Evolutionary conservation across 2,888 invertebrate species (phyloP), one percentile per base, ranked within the genome.

Genomic region (Platycheirus rosarum): DNA sequence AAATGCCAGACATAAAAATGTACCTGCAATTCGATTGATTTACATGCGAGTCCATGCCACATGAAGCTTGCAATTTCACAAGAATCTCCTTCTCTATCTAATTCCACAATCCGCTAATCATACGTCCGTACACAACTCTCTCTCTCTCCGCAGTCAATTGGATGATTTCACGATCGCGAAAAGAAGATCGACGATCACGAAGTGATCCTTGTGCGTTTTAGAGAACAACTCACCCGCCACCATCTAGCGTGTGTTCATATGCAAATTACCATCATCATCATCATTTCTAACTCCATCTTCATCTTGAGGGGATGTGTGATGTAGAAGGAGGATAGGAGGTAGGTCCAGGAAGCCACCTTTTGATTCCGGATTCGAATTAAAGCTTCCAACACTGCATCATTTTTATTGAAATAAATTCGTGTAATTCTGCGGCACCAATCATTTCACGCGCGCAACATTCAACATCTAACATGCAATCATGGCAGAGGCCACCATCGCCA

Each of bases 321-420:
- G 60, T 49, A 51, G 65, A 53, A 70, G 76, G 46, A 57, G 75
- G 57, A 69, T 44, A 37, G 55, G 37, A 9, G 16, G 14, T 46
- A 9, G 16, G 14, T 57, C 51, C 69, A 80, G 80, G 65, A 75
- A 75, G 75, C 69, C 23, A 16, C 35, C 23, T 49, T 40, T 68
- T 62, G 46, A 80, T 75, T 80, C 79, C 79, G 70, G 65, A 69
- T 71, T 77, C 62, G 26, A 44, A 44, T 60, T 29, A 26, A n/a
- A 29, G 44, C 44, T 23, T 11, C 29, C 23, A 57, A 40, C 40
- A 69, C 76, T 84, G 84, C 53, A 78, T 78, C 63, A 84, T 84
- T 78, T 80, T 78, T 84, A 84, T 84, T 77, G 84, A 78, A 84
- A 84, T 78, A 84, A 78, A 84, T 84, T 78, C 78, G 78, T 84